These are phyloP conservation scores for Drosophila multiciliata DNA, from an alignment of 2,888 invertebrate genomes.

Conservation along the genomic window DNA sequence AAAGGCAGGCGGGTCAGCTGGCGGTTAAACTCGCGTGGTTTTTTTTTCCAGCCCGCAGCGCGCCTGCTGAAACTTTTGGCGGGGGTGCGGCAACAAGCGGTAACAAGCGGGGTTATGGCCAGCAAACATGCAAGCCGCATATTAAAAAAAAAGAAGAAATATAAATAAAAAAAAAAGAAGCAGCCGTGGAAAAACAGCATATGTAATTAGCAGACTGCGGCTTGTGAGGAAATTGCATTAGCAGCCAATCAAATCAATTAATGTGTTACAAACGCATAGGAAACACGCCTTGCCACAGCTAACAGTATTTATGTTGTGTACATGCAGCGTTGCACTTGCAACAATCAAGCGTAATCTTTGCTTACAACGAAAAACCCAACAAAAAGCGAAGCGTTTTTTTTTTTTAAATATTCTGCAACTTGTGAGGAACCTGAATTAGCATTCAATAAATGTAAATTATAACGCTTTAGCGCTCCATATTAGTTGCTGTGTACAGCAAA, in stretches of 20 bases:
- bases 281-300: constrained; percentile 4
- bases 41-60: constrained; percentile 46
- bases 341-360: background rate
- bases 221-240: constrained; percentile 75
- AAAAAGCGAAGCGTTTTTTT: background rate
- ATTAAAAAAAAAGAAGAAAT: background rate
- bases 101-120: constrained; percentile 44
- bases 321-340: background rate
- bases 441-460: constrained; percentile 9
- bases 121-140: constrained; percentile 64
- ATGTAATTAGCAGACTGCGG: constrained; percentile 64
- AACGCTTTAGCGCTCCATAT: background rate
- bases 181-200: constrained; percentile 23
- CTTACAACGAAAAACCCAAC: constrained; percentile 11
- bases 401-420: background rate
- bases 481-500: background rate
- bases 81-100: constrained; percentile 3
- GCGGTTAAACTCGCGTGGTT: constrained; percentile 57
- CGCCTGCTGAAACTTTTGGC: constrained; percentile 15
- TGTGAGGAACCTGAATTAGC: constrained; percentile 13
- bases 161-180: background rate
- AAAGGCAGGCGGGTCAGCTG: constrained; percentile 50
- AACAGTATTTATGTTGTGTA: background rate
- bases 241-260: constrained; percentile 71
- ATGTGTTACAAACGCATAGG: constrained; percentile 37